Evolutionary conservation across 2,113 vertebrate genomes (phyloP).

Genomic region (Camelus bactrianus): DNA sequence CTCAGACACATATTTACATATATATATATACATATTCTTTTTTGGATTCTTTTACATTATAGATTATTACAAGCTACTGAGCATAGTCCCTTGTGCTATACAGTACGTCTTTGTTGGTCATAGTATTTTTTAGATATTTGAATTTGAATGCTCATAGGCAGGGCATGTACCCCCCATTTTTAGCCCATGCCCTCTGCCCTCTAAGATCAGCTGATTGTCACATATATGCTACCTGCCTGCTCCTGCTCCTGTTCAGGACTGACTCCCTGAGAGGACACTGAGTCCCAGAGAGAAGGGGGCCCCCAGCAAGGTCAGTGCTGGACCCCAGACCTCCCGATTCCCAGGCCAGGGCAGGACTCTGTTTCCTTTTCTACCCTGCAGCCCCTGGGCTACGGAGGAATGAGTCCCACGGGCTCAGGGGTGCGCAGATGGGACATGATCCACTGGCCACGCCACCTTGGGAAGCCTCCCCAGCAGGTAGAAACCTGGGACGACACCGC

Average conservation of each 20-base stretch:
- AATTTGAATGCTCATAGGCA: background rate
- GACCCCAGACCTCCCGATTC: background rate
- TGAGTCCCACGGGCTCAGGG: background rate
- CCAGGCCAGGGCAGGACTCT: background rate
- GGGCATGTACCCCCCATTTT: background rate
- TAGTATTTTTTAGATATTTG: background rate
- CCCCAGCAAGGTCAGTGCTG: background rate
- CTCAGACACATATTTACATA: too few species aligned
- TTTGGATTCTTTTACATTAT: too few species aligned
- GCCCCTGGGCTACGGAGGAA: background rate
- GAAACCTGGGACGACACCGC: background rate
- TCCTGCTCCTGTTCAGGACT: background rate
- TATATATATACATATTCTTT: too few species aligned
- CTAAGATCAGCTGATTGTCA: too few species aligned
- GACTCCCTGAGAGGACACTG: too few species aligned
- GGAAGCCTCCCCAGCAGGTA: background rate
- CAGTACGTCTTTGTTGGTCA: too few species aligned
- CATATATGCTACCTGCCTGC: background rate
- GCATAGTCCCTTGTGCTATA: too few species aligned
- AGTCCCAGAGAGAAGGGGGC: background rate
- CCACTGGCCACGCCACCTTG: background rate
- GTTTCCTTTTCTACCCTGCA: background rate
- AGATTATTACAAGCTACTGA: too few species aligned
- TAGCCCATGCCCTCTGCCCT: fast-evolving
- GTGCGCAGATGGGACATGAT: background rate